These are phyloP conservation scores for Catharus minimus DNA, from an alignment of 2,113 vertebrate genomes.

Conservation along the genomic window DNA sequence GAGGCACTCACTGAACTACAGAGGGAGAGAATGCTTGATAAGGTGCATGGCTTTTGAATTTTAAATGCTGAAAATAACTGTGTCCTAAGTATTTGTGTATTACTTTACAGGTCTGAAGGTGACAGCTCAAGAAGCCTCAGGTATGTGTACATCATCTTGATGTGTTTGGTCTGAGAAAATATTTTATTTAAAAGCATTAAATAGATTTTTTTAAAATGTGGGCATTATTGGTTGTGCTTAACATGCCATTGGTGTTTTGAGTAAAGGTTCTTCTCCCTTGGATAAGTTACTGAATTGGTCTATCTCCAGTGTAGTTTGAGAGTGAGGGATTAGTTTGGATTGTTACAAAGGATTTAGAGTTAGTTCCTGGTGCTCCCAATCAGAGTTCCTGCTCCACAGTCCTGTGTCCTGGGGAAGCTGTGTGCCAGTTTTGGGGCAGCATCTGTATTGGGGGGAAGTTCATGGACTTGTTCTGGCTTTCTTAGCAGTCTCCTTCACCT, in stretches of 20 bases:
- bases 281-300: not conserved
- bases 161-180: not conserved
- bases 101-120: slow-evolving; percentile 78
- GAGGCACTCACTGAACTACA: not conserved
- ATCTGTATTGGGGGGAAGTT: not conserved
- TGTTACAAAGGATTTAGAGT: not conserved
- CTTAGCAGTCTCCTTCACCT: not conserved
- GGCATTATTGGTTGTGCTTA: not conserved
- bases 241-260: not conserved
- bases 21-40: not conserved
- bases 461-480: not conserved
- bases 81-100: slow-evolving; percentile 23
- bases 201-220: not conserved
- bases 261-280: not conserved
- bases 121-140: slow-evolving; percentile 77
- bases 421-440: not conserved
- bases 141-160: slow-evolving; percentile 58
- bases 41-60: not conserved
- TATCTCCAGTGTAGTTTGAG: not conserved
- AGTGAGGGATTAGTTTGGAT: not conserved
- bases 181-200: not conserved
- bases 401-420: not conserved
- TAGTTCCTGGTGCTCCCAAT: not conserved
- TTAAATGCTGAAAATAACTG: not conserved
- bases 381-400: accelerated